Conservation (phyloP, 2,113 vertebrate genomes). For the Myodes glareolus region DNA sequence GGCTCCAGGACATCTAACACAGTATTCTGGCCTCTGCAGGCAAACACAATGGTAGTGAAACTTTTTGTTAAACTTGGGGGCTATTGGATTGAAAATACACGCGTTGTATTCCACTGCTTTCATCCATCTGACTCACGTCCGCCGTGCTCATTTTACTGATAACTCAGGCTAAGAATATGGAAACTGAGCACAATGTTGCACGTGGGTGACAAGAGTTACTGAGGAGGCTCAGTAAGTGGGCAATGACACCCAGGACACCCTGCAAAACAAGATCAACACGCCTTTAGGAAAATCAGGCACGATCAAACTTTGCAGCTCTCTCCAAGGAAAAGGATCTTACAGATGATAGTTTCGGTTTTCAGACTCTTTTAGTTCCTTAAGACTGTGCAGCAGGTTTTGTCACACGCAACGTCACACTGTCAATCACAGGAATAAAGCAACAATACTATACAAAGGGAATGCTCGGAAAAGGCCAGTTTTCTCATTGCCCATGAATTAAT, state of each 20-base stretch:
- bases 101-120: neutral
- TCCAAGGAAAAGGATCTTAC: neutral
- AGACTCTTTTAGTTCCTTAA: slow-evolving; percentile 18
- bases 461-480: slow-evolving; percentile 44
- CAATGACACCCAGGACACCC: neutral
- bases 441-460: slow-evolving; percentile 5
- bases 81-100: neutral
- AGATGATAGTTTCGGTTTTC: neutral
- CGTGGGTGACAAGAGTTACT: neutral
- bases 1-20: neutral
- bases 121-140: neutral
- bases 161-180: neutral
- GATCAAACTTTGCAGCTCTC: neutral
- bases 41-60: neutral
- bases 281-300: neutral
- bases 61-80: neutral
- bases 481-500: slow-evolving; percentile 55
- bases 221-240: neutral
- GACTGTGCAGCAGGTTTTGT: slow-evolving; percentile 19
- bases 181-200: neutral
- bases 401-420: slow-evolving; percentile 17
- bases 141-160: neutral
- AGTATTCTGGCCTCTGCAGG: neutral
- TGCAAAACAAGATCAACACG: neutral
- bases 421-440: slow-evolving; percentile 39